These are phyloP conservation scores for Chalcis sispes DNA, from an alignment of 2,888 invertebrate genomes.

Conservation along the genomic window DNA sequence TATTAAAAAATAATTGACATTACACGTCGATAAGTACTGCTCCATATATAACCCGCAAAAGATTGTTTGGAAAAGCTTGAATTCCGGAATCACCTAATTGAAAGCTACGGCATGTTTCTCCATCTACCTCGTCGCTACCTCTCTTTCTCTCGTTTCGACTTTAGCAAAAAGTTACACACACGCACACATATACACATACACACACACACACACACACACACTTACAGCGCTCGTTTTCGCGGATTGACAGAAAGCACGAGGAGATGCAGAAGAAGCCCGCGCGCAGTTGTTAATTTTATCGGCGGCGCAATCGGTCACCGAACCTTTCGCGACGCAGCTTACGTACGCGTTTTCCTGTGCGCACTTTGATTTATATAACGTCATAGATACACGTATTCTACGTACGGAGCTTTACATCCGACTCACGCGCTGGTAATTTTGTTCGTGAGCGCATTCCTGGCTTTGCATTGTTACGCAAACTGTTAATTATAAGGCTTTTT, in stretches of 20 bases:
- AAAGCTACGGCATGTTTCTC: constrained; percentile 12
- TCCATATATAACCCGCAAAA: too few relatives aligned
- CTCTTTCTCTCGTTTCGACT: too few relatives aligned
- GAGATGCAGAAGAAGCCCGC: neutral
- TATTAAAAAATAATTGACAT: too few relatives aligned
- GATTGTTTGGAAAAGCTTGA: too few relatives aligned
- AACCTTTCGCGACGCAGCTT: too few relatives aligned
- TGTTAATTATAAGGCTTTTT: constrained; percentile 36
- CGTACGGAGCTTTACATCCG: neutral
- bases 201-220: neutral
- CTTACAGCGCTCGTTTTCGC: neutral
- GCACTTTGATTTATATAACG: constrained; percentile 47
- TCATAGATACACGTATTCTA: neutral
- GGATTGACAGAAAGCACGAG: constrained; percentile 45
- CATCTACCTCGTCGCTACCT: constrained; percentile 1
- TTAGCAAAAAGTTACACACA: too few relatives aligned
- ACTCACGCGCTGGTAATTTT: neutral
- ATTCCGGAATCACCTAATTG: constrained; percentile 4
- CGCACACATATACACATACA: neutral
- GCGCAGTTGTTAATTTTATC: constrained; percentile 54
- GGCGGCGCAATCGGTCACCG: constrained; percentile 46
- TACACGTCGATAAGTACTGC: too few relatives aligned
- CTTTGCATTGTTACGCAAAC: constrained; percentile 30
- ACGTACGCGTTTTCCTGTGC: constrained; percentile 5
- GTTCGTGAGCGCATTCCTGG: too few relatives aligned